Base-by-base conservation (phyloP, 2,113 vertebrate species). In the Phainopepla nitens region DNA sequence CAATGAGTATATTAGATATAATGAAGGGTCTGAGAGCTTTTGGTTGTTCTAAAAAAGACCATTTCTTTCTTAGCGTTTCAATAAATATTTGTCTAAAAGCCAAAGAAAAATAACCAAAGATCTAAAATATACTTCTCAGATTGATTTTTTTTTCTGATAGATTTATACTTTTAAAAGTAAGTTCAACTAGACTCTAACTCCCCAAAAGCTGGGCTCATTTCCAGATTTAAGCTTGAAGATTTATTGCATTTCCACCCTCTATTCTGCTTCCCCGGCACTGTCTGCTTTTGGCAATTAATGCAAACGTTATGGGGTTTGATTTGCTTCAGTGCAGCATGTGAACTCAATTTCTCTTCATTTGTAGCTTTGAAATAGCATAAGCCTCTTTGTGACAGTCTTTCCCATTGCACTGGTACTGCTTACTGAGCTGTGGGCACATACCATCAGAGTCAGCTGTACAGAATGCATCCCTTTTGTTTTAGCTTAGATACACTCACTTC, bases 261-360 rank as follows among this genome's bases (percentile, higher is more conserved):
- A 87, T 93, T 96, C 64, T 96, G 70, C 84, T 96, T 95, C 87
- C 84, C 73, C 97, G 96, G 85, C 88, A 57, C 65, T 97, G 51
- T 93, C 90, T 94, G 79, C 92, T 96, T 96, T 95, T 18, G 20
- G 87, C 96, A 98, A 98, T 98, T 98, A 98, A 98, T 98, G 97
- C 95, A 94, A 96, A 97, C 2, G 8, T 97, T 97, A 89, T 20
- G 25, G 80, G 54, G 90, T 97, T 97, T 97, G 79, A 97, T 97
- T 97, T 98, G 97, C 94, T 97, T 97, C 96, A 88, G 83, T 97
- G 92, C 96, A 96, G 87, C 92, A 83, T 96, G 93, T 96, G 96
- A 98, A 97, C 91, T 98, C 97, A 96, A 97, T 98, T 97, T 96
- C 92, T 97, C 98, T 98, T 97, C 94, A 96, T 97, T 89, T 96